Evolutionary conservation across 2,888 invertebrate genomes (phyloP), one percentile per base, ranked within the genome.

Genomic region (Agrilus mali): DNA sequence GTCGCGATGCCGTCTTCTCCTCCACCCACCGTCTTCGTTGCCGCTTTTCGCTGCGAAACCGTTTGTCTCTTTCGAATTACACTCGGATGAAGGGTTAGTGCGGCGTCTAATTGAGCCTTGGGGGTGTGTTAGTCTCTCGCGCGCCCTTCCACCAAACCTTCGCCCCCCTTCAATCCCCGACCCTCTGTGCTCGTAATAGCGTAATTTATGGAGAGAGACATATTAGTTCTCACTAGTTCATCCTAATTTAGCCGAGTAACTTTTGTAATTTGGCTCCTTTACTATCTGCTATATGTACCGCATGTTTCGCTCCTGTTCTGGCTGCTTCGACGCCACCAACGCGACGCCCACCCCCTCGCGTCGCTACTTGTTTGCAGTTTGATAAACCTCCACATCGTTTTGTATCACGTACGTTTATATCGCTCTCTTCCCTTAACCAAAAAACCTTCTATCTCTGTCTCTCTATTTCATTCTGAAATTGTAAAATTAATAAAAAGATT

Each of bases 71-170:
- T 51, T 48, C 56, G 52, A 51, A 52, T 52, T 55, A 27, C 10
- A 27, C 27, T 27, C 27, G 55, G 54, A 57, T 54, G 57, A 56
- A 57, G 57, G 55, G 55, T 57, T 56, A 27, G 27, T 27, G 27
- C 55, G 54, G 53, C 56, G 57, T 55, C 56, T 60, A 61, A 61
- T 61, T 61, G 61, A 60, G 58, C 60, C 61, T 60, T 60, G 55
- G 58, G 61, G 61, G 60, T 58, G 58, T 57, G 56, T 58, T 57
- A 15, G 35, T 35, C 32, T 35, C 32, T 50, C 48, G 46, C 44
- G 44, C 43, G 42, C 36, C 46, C 46, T 47, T 44, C 36, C 47
- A 52, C 48, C 53, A 56, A 53, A 59, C 57, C 57, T 59, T 60
- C 58, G 53, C 58, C 45, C 46, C 33, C 34, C 40, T 40, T 33